A percentile compares a stretch with the other conserved stretches of the same genome.
Evolutionary conservation across 2,113 vertebrate species (phyloP).

Genomic region (Alaudala cheleensis): DNA sequence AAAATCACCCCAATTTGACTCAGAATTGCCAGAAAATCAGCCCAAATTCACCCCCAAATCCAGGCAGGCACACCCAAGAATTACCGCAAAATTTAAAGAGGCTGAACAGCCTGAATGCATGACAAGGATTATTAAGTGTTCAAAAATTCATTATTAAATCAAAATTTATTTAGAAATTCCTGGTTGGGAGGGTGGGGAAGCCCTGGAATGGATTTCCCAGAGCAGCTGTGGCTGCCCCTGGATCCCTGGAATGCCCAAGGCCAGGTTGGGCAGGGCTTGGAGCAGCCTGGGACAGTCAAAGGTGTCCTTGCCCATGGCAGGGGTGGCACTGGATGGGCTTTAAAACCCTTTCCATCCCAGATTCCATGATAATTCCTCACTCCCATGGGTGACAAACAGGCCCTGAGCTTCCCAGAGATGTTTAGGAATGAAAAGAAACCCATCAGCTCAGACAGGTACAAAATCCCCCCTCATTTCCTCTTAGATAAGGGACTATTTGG

Average conservation of each 20-base stretch:
- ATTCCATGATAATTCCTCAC: background rate
- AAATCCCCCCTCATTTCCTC: background rate
- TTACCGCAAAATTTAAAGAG: background rate
- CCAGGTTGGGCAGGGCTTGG: fast-evolving
- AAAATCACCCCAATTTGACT: no score
- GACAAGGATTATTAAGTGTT: background rate
- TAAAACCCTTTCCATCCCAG: background rate
- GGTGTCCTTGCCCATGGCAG: background rate
- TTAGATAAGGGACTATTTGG: background rate
- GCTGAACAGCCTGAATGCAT: background rate
- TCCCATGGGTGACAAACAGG: fast-evolving
- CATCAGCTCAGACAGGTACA: background rate
- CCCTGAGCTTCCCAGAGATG: background rate
- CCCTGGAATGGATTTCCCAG: background rate
- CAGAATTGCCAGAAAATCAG: no score
- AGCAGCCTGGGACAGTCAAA: fast-evolving
- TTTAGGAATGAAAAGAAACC: background rate
- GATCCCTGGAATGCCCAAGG: background rate
- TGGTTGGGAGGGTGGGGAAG: background rate
- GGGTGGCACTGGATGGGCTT: background rate
- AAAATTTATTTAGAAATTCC: background rate
- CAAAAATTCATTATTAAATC: background rate
- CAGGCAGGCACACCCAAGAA: no score
- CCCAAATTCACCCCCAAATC: no score
- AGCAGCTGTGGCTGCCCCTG: background rate